Percentiles rank a stretch among this genome's conserved stretches.
Conservation (phyloP, 2,888 invertebrate species). For the Odontocolon sp. region DNA sequence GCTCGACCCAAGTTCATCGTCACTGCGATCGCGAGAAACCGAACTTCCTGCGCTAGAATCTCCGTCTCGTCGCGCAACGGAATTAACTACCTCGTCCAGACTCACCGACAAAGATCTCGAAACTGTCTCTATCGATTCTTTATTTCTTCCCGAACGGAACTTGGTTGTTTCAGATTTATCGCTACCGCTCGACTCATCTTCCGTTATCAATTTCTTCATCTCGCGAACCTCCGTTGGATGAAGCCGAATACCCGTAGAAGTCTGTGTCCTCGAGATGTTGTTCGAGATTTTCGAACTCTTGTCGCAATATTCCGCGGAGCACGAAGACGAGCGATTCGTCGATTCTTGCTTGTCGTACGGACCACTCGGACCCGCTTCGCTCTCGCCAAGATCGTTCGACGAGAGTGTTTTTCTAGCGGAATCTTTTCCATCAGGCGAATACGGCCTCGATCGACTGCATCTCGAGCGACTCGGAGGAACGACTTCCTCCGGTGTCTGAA, state of each 20-base stretch:
- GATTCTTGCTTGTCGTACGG: constrained; percentile 28
- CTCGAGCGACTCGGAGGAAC: constrained; percentile 27
- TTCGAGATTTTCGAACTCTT: constrained; percentile 6
- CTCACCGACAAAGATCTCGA: constrained; percentile 19
- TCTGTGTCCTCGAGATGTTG: not conserved
- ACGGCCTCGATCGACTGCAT: constrained; percentile 39
- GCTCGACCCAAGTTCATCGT: not conserved
- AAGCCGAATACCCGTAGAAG: not conserved
- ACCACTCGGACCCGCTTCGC: constrained; percentile 11
- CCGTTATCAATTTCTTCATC: not conserved
- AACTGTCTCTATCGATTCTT: not conserved
- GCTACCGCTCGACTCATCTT: not conserved
- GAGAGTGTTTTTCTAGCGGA: constrained; percentile 34
- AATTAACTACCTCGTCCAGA: constrained; percentile 11
- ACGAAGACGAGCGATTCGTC: constrained; percentile 19
- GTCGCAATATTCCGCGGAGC: constrained; percentile 19
- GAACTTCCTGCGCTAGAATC: not conserved
- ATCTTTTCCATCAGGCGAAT: constrained; percentile 33
- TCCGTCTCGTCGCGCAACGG: not conserved
- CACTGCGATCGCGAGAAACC: not conserved
- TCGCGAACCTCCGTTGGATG: not conserved
- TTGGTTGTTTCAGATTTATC: not conserved
- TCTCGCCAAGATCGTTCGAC: constrained; percentile 25
- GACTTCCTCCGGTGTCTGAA: constrained; percentile 49
- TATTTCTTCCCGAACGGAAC: not conserved